Evolutionary conservation across 2,113 vertebrate genomes (phyloP).

Genomic region (Sitta europaea): DNA sequence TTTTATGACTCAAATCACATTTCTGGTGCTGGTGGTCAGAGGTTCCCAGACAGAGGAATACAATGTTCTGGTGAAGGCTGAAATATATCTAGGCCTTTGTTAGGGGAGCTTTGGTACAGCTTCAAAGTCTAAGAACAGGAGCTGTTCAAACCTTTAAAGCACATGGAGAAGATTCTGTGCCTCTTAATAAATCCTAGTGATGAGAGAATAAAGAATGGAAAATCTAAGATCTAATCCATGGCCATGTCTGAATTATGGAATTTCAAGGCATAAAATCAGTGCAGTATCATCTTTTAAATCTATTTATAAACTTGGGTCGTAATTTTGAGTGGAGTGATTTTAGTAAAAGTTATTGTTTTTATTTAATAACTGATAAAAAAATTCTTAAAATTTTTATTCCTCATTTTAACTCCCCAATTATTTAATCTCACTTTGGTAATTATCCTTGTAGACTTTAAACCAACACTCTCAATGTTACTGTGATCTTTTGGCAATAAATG

Average conservation of each 20-base stretch:
- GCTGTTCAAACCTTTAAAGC: neutral
- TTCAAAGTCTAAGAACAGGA: neutral
- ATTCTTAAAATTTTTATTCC: neutral
- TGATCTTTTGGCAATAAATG: neutral
- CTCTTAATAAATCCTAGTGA: neutral
- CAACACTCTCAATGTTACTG: neutral
- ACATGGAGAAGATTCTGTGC: neutral
- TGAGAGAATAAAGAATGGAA: neutral
- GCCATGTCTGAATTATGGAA: neutral
- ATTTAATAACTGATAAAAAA: neutral
- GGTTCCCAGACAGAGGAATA: neutral
- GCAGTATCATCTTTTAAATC: rapidly evolving
- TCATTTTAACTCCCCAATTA: neutral
- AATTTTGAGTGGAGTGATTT: neutral
- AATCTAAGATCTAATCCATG: neutral
- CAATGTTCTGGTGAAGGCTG: neutral
- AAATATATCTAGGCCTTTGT: neutral
- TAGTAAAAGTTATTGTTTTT: neutral
- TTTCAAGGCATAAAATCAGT: neutral
- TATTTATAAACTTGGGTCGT: neutral
- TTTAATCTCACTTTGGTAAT: neutral
- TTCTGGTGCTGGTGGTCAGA: neutral
- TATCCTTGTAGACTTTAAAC: neutral
- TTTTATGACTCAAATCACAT: neutral
- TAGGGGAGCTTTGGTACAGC: neutral